These are phyloP conservation scores for Microctonus aethiopoides DNA, from an alignment of 2,888 invertebrate species.

Conservation along the genomic window DNA sequence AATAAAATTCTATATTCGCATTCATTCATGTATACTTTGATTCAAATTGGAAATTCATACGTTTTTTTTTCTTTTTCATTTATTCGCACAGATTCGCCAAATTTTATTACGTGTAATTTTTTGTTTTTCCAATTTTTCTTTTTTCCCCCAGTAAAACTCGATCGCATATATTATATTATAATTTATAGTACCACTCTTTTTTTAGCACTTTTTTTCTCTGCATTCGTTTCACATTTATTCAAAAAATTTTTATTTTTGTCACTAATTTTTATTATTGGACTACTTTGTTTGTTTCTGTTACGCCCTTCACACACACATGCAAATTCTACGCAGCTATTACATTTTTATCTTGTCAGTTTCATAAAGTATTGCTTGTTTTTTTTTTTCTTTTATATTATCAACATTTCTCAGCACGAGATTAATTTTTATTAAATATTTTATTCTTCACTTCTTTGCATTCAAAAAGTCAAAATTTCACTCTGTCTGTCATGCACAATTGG, in stretches of 20 bases:
- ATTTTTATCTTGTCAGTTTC: neutral
- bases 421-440: neutral
- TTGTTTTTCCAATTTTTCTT: neutral
- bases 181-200: too few species aligned
- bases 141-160: too few species aligned
- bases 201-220: too few species aligned
- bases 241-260: neutral
- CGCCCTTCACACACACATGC: neutral
- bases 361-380: slow-evolving; percentile 8
- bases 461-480: neutral
- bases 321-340: neutral
- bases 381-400: neutral
- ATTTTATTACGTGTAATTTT: too few species aligned
- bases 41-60: too few species aligned
- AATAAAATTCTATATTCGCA: too few species aligned
- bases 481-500: neutral
- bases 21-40: too few species aligned
- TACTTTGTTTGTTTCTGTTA: neutral
- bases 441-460: neutral
- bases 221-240: too few species aligned
- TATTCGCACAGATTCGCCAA: too few species aligned
- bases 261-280: too few species aligned
- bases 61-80: too few species aligned
- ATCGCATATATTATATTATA: too few species aligned
- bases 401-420: neutral